phyloP scores from a whole-genome alignment of 2,113 vertebrate genomes.

The Tautogolabrus adspersus region DNA sequence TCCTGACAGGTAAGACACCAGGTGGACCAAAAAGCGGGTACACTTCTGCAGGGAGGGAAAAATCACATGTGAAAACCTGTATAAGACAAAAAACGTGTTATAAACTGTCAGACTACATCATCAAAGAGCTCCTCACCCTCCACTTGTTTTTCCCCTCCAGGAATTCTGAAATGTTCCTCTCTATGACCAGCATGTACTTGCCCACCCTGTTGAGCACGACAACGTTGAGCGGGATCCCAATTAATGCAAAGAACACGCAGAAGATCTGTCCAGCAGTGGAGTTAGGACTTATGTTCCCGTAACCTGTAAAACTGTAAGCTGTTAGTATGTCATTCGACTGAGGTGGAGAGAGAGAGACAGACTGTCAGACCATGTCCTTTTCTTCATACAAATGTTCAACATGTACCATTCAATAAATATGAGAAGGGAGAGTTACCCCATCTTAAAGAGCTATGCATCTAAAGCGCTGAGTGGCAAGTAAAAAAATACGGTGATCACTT shows the following conservation, averaged over 20 bases:
- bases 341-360: background rate
- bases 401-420: background rate
- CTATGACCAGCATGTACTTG: conserved; percentile 86
- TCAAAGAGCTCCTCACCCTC: conserved; percentile 64
- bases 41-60: conserved; percentile 73
- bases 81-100: no score
- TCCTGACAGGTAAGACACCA: conserved; percentile 83
- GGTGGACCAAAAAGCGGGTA: conserved; percentile 81
- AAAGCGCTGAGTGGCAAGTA: no score
- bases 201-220: conserved; percentile 91
- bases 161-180: conserved; percentile 74
- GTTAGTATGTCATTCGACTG: conserved; percentile 2
- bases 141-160: conserved; percentile 65
- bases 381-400: background rate
- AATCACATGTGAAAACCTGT: background rate
- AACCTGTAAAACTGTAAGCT: conserved; percentile 81
- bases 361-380: no score
- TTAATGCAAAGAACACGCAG: conserved; percentile 90
- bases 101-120: background rate
- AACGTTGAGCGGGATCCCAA: conserved; percentile 93
- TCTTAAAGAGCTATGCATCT: no score
- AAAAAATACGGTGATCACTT: no score
- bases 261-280: conserved; percentile 87
- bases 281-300: conserved; percentile 89
- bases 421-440: no score